These are phyloP conservation scores for Eremophila alpestris DNA, from an alignment of 2,797 vertebrate genomes.

Conservation along the genomic window DNA sequence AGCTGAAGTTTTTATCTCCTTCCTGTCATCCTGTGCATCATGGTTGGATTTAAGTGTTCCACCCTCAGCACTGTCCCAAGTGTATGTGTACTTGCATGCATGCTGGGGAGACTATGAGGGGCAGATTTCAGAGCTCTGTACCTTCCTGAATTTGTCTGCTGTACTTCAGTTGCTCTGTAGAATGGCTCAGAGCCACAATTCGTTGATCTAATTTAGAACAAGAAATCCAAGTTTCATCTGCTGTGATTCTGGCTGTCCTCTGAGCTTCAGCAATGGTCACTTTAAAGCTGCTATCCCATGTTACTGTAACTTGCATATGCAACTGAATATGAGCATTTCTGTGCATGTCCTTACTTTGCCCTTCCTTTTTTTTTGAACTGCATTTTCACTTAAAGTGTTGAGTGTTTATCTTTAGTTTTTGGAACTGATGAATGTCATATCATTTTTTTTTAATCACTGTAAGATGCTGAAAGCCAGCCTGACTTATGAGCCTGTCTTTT, in stretches of 20 bases:
- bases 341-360: background rate
- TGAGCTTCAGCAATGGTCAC: background rate
- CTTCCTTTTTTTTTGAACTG: background rate
- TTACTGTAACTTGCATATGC: background rate
- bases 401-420: conserved; percentile 16
- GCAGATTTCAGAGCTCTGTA: background rate
- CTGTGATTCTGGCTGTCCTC: background rate
- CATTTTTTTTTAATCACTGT: conserved; percentile 16
- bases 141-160: background rate
- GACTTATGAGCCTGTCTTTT: background rate
- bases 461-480: conserved; percentile 41
- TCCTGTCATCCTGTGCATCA: background rate
- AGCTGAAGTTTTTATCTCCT: background rate
- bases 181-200: background rate
- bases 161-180: background rate
- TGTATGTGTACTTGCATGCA: background rate
- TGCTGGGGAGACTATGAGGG: background rate
- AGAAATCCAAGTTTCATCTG: background rate
- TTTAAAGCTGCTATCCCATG: background rate
- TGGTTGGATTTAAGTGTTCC: background rate
- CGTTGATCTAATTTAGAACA: background rate
- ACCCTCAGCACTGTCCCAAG: background rate
- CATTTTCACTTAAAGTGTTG: conserved; percentile 16
- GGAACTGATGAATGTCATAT: background rate
- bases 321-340: background rate